A percentile compares a stretch with the other conserved stretches of the same genome.
phyloP scores from a whole-genome alignment of 2,888 invertebrate species.

The Cataglyphis altisquamis region DNA sequence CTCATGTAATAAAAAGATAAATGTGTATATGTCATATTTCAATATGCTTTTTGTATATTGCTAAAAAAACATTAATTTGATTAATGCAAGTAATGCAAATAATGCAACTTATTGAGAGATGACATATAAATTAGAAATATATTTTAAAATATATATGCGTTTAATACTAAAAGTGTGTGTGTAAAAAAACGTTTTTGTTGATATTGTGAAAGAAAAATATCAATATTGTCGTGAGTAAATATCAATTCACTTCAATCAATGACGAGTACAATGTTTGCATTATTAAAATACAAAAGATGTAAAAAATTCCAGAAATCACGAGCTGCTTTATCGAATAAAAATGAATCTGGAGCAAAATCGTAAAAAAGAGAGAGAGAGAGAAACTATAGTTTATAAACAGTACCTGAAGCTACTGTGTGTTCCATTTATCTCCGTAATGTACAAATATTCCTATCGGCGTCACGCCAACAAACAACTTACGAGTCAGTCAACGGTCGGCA shows the following conservation, averaged over 20 bases:
- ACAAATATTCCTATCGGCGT: slow-evolving; percentile 17
- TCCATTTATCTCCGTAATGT: slow-evolving; percentile 27
- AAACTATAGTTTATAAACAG: neutral
- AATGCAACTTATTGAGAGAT: neutral
- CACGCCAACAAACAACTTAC: slow-evolving; percentile 4
- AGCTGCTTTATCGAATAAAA: neutral
- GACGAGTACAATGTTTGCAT: neutral
- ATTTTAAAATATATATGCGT: neutral
- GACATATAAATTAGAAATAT: neutral
- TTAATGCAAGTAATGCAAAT: neutral
- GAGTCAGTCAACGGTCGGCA: slow-evolving; percentile 3
- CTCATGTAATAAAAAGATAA: neutral
- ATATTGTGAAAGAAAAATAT: neutral
- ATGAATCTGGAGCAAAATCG: neutral
- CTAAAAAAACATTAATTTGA: neutral
- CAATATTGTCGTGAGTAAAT: neutral
- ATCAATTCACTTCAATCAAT: neutral
- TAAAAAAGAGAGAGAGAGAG: neutral
- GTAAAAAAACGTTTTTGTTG: neutral
- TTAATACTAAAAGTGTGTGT: too few relatives aligned
- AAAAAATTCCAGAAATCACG: neutral
- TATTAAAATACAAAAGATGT: neutral
- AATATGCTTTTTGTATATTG: neutral
- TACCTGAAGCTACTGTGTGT: slow-evolving; percentile 8
- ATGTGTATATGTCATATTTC: neutral